Evolutionary conservation across 1,140 invertebrate genomes (phyloP), one percentile per base, ranked within the genome.

Genomic region (Nomia melanderi): DNA sequence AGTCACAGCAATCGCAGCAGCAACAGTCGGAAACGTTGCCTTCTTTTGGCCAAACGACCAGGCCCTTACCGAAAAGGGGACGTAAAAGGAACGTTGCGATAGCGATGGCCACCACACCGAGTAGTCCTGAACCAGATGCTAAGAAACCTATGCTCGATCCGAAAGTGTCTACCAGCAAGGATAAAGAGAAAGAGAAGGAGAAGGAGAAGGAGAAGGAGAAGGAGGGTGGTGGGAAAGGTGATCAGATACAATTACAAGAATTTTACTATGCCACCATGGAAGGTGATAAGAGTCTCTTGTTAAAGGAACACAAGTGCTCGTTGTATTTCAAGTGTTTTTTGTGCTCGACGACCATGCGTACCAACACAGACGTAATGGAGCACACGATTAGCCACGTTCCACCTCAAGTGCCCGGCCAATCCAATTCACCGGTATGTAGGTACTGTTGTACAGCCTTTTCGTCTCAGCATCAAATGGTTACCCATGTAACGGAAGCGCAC

Each of bases 371-470:
- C 57, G 92, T 97, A 2, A 95, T 96, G 93, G 92, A 93, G 11
- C 96, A 97, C 88, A 88, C 96, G 74, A 94, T 95, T 59, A 91
- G 89, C 8, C 96, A 97, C 87, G 94, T 94, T 60, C 91, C 91
- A 7, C 86, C 90, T 1, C 86, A 88, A 77, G 89, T 91, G 29
- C 90, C 91, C 0, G 89, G 87, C 3, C 90, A 91, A 81, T 81
- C 83, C 1, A 88, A 92, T 23, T 86, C 86, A 17, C 84, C 87
- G 0, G 90, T 92, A 9, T 92, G 92, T 39, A 88, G 89, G 9
- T 92, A 92, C 47, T 92, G 92, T 66, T 92, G 91, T 60, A 88
- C 90, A 17, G 88, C 90, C 7, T 91, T 93, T 53, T 91, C 91
- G 1, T 88, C 92, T 0, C 88, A 89, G 27, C 90, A 91, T 81